Conservation (phyloP, 2,113 vertebrate genomes). For the Campylomormyrus numenius region DNA sequence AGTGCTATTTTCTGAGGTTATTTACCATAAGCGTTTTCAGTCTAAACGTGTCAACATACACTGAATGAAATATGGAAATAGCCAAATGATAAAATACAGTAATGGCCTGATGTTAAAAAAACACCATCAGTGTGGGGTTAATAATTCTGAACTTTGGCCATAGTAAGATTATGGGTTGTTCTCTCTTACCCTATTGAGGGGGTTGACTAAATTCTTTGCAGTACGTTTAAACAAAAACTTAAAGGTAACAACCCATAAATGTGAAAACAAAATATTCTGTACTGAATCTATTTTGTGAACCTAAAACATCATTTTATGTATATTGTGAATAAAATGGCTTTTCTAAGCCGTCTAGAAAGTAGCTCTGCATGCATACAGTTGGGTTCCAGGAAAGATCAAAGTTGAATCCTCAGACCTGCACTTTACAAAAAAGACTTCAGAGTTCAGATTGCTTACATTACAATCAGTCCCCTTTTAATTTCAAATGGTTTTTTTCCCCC, state of each 20-base stretch:
- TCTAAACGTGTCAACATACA: background rate
- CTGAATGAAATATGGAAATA: background rate
- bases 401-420: conserved; percentile 3
- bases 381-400: conserved; percentile 13
- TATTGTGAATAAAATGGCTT: background rate
- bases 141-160: background rate
- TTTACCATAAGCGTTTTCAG: background rate
- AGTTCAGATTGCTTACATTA: conserved; percentile 25
- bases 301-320: background rate
- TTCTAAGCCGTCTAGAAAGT: background rate
- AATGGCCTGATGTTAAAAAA: background rate
- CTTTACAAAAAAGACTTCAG: background rate
- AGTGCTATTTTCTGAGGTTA: background rate
- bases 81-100: background rate
- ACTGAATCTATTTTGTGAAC: background rate
- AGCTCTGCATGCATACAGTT: background rate
- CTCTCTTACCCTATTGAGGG: background rate
- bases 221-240: background rate
- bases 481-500: background rate
- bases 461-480: conserved; percentile 21
- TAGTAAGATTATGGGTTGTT: background rate
- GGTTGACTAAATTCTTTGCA: background rate
- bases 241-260: background rate
- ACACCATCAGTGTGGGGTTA: background rate
- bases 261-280: background rate